Conservation (phyloP, 2,888 invertebrate species). For the Hirtodrosophila duncani region DNA sequence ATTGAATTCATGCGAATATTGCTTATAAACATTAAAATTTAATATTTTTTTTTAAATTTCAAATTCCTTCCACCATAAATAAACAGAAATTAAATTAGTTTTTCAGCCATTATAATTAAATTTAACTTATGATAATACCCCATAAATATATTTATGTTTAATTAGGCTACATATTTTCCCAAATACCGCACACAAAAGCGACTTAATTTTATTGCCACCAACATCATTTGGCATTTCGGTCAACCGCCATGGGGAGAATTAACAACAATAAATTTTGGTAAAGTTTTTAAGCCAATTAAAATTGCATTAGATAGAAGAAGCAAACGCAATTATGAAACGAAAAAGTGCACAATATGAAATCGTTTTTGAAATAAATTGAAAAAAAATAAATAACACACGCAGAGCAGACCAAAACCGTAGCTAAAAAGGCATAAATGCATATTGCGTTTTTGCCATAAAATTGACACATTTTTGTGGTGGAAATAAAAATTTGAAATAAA, state of each 20-base stretch:
- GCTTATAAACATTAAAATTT: too few relatives aligned
- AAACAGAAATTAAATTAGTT: background rate
- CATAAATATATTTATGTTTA: too few relatives aligned
- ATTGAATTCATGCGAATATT: too few relatives aligned
- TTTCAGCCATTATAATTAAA: too few relatives aligned
- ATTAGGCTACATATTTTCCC: too few relatives aligned
- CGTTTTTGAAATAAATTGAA: conserved; percentile 21
- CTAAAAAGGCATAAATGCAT: conserved; percentile 9
- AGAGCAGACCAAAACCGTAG: background rate
- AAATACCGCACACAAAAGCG: conserved; percentile 6
- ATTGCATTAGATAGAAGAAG: too few relatives aligned
- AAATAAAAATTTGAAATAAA: conserved; percentile 19
- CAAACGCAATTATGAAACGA: too few relatives aligned
- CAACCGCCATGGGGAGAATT: conserved; percentile 51
- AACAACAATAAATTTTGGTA: conserved; percentile 31
- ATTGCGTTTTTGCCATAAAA: conserved; percentile 21
- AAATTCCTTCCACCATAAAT: background rate
- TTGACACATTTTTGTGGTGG: conserved; percentile 21
- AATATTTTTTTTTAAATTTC: too few relatives aligned
- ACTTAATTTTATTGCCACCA: conserved; percentile 30
- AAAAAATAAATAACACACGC: conserved; percentile 4
- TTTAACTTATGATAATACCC: too few relatives aligned
- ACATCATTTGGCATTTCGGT: conserved; percentile 25
- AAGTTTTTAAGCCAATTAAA: conserved; percentile 28
- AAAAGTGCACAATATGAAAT: too few relatives aligned